Evolutionary conservation across 2,113 vertebrate species (phyloP), one percentile per base, ranked within the genome.

Genomic region (Oryzias curvinotus): DNA sequence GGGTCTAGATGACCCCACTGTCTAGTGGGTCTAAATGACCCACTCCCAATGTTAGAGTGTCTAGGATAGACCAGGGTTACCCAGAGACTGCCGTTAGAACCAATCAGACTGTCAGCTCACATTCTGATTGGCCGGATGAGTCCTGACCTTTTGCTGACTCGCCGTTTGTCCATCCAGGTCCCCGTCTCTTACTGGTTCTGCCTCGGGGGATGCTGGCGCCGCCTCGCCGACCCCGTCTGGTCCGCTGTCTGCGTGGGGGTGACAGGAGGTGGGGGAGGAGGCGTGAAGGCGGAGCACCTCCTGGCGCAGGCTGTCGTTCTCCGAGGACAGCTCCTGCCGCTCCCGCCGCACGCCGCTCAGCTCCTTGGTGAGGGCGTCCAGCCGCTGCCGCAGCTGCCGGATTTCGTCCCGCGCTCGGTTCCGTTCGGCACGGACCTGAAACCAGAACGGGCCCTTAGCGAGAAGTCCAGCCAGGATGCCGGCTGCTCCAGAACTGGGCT

Each of bases 361-460:
- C 85, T 99, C 96, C 83, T 97, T 98, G 87, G 94, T 96, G 48
- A 98, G 91, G 2, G 93, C 85, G 57, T 98, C 96, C 25, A 99
- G 91, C 4, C 94, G 92, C 79, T 96, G 95, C 25, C 96, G 91
- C 69, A 98, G 92, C 86, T 96, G 94, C 10, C 95, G 93, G 46
- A 96, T 95, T 72, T 99, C 97, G 18, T 98, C 96, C 0, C 96
- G 94, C 0, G 96, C 95, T 17, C 94, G 91, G 89, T 98, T 99
- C 14, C 97, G 94, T 75, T 99, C 97, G 0, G 95, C 93, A 0
- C 97, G 92, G 61, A 98, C 89, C 88, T 90, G 70, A 36, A 12
- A 65, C 36, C 65, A 0, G 45, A n/a, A 53, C 1, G 4, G 10
- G 4, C 23, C 21, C 15, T 36, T 16, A 41, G 30, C 17, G 19